Percentiles rank a stretch among this genome's conserved stretches.
These are phyloP conservation scores for Antrozous pallidus DNA, from an alignment of 2,797 vertebrate species.

Conservation along the genomic window DNA sequence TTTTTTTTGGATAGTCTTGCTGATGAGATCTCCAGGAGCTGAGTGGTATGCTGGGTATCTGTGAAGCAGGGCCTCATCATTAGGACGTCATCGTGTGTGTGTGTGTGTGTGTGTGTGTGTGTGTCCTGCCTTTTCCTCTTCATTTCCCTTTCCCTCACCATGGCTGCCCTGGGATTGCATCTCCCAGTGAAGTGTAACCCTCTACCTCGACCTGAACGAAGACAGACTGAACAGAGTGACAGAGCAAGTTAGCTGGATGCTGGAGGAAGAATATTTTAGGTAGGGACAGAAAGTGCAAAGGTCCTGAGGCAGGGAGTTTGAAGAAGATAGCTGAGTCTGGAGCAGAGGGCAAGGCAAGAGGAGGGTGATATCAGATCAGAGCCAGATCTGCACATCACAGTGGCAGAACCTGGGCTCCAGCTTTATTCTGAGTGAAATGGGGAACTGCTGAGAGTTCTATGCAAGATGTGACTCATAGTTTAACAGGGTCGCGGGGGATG, in stretches of 20 bases:
- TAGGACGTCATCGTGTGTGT: rapidly evolving
- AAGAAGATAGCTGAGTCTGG: background rate
- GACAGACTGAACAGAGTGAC: background rate
- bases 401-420: background rate
- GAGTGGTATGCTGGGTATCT: background rate
- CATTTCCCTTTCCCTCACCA: no score
- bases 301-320: background rate
- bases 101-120: rapidly evolving
- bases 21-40: background rate
- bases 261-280: background rate
- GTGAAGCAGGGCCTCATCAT: background rate
- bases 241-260: background rate
- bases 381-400: rapidly evolving
- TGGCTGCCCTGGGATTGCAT: background rate
- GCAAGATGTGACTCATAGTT: no score
- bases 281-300: background rate
- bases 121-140: background rate
- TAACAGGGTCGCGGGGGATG: rapidly evolving
- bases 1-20: background rate
- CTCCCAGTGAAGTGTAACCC: background rate
- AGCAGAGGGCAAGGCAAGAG: background rate
- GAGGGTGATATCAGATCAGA: rapidly evolving
- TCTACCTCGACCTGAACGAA: background rate
- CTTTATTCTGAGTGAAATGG: background rate
- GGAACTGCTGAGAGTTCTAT: background rate